Conservation (phyloP, 2,888 invertebrate genomes). For the Sinohyriopsis cumingii region DNA sequence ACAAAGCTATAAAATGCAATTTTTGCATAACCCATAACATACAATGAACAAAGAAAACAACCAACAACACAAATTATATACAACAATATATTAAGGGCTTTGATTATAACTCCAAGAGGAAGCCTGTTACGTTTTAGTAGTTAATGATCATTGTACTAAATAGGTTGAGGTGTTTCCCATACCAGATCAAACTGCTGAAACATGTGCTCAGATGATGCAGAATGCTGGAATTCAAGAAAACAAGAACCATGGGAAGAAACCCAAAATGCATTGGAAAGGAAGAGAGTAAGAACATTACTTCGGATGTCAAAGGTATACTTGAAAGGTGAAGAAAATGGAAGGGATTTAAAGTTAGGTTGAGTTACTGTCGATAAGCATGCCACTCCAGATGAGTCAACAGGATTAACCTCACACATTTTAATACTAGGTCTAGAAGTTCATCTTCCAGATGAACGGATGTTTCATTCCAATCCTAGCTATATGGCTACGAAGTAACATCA, state of each 20-base stretch:
- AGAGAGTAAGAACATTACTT: constrained; percentile 23
- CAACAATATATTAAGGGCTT: not conserved
- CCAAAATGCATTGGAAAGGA: constrained; percentile 30
- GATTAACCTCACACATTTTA: constrained; percentile 25
- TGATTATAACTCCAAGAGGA: constrained; percentile 17
- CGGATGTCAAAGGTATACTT: constrained; percentile 29
- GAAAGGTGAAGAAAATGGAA: constrained; percentile 25
- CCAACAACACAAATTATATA: too few relatives aligned
- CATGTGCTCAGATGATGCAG: constrained; percentile 12
- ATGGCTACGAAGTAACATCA: too few relatives aligned
- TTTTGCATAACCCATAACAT: too few relatives aligned
- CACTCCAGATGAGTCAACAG: constrained; percentile 24
- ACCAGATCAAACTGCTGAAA: constrained; percentile 20
- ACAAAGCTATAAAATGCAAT: too few relatives aligned
- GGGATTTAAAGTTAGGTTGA: constrained; percentile 28
- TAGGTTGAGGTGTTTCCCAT: constrained; percentile 20
- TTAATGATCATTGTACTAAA: constrained; percentile 23
- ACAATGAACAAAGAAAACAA: too few relatives aligned
- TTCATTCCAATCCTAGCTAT: constrained; percentile 2
- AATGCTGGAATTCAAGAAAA: constrained; percentile 19
- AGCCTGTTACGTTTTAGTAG: constrained; percentile 6
- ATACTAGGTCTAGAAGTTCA: constrained; percentile 29
- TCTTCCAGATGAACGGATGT: constrained; percentile 20
- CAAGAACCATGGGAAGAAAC: constrained; percentile 21
- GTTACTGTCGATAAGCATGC: constrained; percentile 6